Percentiles rank a stretch among this genome's conserved stretches.
Conservation (phyloP, 1,140 invertebrate genomes). For the Oncopodura yosiiana region DNA sequence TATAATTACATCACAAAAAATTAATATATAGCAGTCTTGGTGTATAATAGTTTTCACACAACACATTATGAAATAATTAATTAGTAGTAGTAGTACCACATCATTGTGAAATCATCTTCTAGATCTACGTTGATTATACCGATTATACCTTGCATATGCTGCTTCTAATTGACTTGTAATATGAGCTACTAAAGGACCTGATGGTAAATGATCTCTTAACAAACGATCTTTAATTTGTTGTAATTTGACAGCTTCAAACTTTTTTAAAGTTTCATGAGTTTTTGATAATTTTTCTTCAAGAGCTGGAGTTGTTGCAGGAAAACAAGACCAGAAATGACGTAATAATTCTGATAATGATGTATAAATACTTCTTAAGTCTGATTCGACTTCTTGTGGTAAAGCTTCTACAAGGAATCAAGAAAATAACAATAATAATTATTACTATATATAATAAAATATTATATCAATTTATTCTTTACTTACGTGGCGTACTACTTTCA, state of each 20-base stretch:
- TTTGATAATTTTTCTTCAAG: constrained; percentile 68
- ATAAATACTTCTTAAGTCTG: constrained; percentile 73
- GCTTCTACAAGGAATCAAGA: constrained; percentile 63
- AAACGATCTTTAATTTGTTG: constrained; percentile 44
- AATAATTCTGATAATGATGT: constrained; percentile 74
- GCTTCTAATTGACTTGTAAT: constrained; percentile 9
- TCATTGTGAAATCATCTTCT: no score
- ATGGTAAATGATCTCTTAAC: constrained; percentile 13
- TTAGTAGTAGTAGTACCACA: no score
- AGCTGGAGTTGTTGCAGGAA: constrained; percentile 70
- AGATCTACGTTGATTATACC: no score
- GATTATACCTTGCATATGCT: constrained; percentile 18
- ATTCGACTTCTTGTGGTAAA: constrained; percentile 67
- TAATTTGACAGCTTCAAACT: constrained; percentile 75
- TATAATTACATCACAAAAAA: no score
- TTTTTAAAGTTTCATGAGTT: constrained; percentile 77
- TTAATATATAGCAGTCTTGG: no score
- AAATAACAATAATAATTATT: constrained; percentile 20
- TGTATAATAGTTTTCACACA: no score
- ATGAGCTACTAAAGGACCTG: constrained; percentile 13
- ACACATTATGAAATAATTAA: no score
- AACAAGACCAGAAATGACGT: constrained; percentile 87
- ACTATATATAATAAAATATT: constrained; percentile 10
- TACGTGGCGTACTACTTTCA: neutral
- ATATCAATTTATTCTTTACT: constrained; percentile 11